Evolutionary conservation across 2,113 vertebrate species (phyloP), one percentile per base, ranked within the genome.

Genomic region (Nestor notabilis): DNA sequence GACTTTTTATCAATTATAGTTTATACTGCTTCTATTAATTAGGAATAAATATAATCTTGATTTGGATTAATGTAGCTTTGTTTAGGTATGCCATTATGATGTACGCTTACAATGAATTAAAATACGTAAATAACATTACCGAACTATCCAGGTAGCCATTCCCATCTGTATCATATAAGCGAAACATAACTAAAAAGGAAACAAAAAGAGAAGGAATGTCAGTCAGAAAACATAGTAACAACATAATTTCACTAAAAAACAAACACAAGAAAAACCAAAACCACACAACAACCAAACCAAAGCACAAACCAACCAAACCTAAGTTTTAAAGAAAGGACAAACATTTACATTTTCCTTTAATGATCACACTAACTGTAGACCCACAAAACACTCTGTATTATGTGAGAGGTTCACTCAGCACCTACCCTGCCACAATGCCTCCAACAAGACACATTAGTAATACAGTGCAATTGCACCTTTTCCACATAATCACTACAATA

Each of bases 111-210:
- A 87, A 31, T 24, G 41, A 33, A 75, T 29, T 61, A 47, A 93
- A 75, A 89, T 55, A 60, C 9, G 29, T 43, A 68, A 89, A 86
- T 47, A 83, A 64, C 65, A 84, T 98, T 98, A 99, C 98, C 98
- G 98, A 98, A 93, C 98, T 99, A 93, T 99, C 98, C 94, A 99
- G 96, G 95, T 97, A 98, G 52, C 98, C 98, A 95, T 99, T 99
- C 17, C 98, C 98, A 96, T 99, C 98, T 9, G 98, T 98, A 90
- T 99, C 98, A 84, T 99, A 99, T 39, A 99, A 98, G 33, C 98
- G 98, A 96, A 99, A 99, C 98, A 99, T 99, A 98, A 99, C 98
- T 99, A 81, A 69, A 96, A 96, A 90, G 39, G 44, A 92, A 88
- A 86, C 16, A 96, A 90, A 68, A 89, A 66, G 18, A 92, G 52